Evolutionary conservation across 2,888 invertebrate genomes (phyloP), one percentile per base, ranked within the genome.

Genomic region (Isotomurus palustris): DNA sequence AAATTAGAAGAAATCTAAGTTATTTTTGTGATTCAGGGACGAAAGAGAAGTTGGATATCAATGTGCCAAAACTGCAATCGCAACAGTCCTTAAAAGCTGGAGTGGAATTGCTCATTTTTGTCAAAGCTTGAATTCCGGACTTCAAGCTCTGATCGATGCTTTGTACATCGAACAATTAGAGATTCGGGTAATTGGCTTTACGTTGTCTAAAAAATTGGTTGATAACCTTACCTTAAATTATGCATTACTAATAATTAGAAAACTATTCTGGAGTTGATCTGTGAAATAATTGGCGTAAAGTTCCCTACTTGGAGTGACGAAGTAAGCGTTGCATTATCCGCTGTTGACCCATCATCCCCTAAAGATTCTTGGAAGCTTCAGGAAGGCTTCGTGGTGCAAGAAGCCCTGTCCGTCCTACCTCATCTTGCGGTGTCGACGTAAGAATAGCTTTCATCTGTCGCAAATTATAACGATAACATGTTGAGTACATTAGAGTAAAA

Each of bases 381-480:
- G 71, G 93, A 94, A 75, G 95, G 93, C 32, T 96, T 96, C 75
- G 88, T 96, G n/a, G 91, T 89, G 14, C 87, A 89, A 56, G 96
- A 96, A 78, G 94, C 92, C 45, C 83, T 83, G 58, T 83, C 83
- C 53, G 84, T 94, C 71, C 77, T 96, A 75, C 92, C 94, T 62
- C 88, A 91, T 74, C 80, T 92, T 62, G 86, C 90, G 50, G 54
- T 57, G 24, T 57, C 58, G 40, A 70, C 68, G 70, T 70, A 62
- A 52, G 56, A 19, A 24, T 48, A 28, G 56, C 28, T 12, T 44
- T 27, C 8, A 51, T 40, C 6, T 48, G 41, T 32, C 14, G 14
- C 8, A 3, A 17, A 12, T 6, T 14, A 45, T 35, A 4, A 28
- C 28, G 17, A 8, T 14, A 4, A 10, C 32, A 8, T 32, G 32